Evolutionary conservation across 2,113 vertebrate genomes (phyloP).

Genomic region (Macaca fascicularis): DNA sequence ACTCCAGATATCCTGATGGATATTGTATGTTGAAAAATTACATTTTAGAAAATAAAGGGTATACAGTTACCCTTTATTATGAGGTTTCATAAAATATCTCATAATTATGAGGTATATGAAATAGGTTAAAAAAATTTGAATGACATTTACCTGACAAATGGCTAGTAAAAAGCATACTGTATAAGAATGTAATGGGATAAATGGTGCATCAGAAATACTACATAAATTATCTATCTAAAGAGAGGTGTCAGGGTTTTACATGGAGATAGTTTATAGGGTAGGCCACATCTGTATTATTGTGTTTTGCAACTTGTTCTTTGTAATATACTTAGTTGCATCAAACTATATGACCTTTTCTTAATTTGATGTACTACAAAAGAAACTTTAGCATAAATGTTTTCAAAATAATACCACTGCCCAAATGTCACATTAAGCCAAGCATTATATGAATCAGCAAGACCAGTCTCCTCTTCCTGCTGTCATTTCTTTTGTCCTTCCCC

Average conservation of each 20-base stretch:
- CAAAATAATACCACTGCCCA: neutral
- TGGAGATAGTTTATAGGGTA: neutral
- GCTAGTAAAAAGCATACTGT: neutral
- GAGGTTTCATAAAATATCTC: too few species aligned
- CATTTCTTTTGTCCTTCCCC: neutral
- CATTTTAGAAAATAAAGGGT: constrained; percentile 22
- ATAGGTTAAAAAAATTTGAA: neutral
- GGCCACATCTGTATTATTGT: neutral
- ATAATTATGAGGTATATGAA: neutral
- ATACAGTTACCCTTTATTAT: neutral
- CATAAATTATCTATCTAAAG: neutral
- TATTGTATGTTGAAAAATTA: neutral
- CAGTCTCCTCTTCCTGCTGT: neutral
- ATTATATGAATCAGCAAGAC: neutral
- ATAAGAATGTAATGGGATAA: neutral
- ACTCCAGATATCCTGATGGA: neutral
- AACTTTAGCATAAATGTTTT: constrained; percentile 32
- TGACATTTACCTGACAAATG: neutral
- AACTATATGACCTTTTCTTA: neutral
- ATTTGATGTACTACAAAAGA: constrained; percentile 22
- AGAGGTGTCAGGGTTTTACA: neutral
- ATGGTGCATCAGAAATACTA: neutral
- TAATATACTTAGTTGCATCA: neutral
- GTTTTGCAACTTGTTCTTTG: neutral
- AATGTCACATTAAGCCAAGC: neutral